These are phyloP conservation scores for Ophthalmotilapia sp. DNA, from an alignment of 2,113 vertebrate genomes.

Conservation along the genomic window DNA sequence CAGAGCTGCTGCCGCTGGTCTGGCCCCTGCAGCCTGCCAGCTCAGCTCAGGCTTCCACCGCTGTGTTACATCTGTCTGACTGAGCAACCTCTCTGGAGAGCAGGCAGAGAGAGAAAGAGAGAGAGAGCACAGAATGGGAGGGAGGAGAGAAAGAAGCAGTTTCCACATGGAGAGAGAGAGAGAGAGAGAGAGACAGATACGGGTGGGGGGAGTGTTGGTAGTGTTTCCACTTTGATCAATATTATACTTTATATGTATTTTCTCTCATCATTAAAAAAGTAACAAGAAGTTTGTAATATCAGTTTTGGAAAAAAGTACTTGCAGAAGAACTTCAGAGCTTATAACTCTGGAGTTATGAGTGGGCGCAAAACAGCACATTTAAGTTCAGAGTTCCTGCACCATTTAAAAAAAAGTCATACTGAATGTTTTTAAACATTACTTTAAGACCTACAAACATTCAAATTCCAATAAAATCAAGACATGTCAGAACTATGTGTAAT, in stretches of 20 bases:
- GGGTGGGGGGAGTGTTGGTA: constrained; percentile 8
- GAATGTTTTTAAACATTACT: background rate
- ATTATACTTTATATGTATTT: constrained; percentile 11
- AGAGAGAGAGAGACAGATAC: background rate
- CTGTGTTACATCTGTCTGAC: constrained; percentile 61
- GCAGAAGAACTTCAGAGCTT: background rate
- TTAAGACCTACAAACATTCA: background rate
- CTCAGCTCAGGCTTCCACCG: constrained; percentile 46
- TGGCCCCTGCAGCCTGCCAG: constrained; percentile 53
- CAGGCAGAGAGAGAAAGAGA: background rate
- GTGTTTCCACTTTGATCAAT: constrained; percentile 45
- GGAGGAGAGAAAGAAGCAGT: constrained; percentile 28
- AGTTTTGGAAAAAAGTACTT: background rate
- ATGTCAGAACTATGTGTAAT: background rate
- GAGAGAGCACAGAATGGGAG: constrained; percentile 4
- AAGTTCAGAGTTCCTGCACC: background rate
- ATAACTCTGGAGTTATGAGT: background rate
- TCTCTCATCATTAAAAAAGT: background rate
- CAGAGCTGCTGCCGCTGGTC: constrained; percentile 42
- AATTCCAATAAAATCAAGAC: background rate
- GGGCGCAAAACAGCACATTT: background rate
- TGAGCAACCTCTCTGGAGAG: constrained; percentile 36
- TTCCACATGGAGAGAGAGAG: constrained; percentile 15
- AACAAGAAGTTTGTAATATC: background rate
- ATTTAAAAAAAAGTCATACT: background rate